These are phyloP conservation scores for Mus spicilegus DNA, from an alignment of 2,113 vertebrate species.

Conservation along the genomic window DNA sequence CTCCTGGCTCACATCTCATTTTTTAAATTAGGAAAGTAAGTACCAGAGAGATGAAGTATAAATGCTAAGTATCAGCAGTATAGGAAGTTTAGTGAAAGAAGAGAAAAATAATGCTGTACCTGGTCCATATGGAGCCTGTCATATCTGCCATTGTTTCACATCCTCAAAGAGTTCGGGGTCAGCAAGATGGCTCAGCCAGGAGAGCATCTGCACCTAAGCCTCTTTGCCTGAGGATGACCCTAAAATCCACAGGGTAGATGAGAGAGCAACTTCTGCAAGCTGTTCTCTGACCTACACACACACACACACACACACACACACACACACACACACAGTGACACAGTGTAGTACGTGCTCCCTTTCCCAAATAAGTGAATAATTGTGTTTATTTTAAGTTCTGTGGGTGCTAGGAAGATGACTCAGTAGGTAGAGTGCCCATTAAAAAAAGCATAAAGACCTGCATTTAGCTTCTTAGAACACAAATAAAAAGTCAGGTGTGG, in stretches of 20 bases:
- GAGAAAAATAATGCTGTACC: not conserved
- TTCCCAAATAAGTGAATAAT: not conserved
- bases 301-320: not conserved
- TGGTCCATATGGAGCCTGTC: not conserved
- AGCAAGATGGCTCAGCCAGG: not conserved
- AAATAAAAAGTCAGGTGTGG: not conserved
- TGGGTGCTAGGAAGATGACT: not conserved
- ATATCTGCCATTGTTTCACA: not conserved
- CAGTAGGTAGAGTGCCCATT: not conserved
- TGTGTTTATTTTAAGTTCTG: not conserved
- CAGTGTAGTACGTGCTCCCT: no score
- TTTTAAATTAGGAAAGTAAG: conserved; percentile 48
- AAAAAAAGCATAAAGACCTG: not conserved
- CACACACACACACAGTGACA: not conserved
- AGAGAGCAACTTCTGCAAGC: not conserved
- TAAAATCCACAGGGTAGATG: not conserved
- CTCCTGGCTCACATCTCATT: not conserved
- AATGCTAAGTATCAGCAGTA: not conserved
- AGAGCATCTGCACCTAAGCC: no score
- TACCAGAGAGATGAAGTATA: not conserved
- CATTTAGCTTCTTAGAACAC: not conserved
- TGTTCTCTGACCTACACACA: not conserved
- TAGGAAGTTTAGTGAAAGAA: not conserved
- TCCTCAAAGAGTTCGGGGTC: not conserved
- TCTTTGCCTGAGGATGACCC: not conserved